These are phyloP conservation scores for Drosophila insularis DNA, from an alignment of 1,140 invertebrate species.

Conservation along the genomic window DNA sequence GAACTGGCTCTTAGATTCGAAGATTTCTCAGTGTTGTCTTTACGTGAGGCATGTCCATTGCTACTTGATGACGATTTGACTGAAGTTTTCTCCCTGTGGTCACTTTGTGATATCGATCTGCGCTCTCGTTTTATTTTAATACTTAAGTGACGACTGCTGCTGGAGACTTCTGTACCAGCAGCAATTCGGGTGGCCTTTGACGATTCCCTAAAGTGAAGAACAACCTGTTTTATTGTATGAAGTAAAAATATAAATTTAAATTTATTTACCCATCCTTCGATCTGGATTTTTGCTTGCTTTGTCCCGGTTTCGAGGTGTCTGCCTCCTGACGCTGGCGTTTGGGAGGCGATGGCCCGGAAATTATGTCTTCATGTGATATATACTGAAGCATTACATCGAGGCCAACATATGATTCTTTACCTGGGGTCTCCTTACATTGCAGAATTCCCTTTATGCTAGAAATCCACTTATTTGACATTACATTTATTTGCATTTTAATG, in stretches of 20 bases:
- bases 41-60: background rate
- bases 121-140: constrained; percentile 27
- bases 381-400: constrained; percentile 42
- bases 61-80: background rate
- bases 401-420: constrained; percentile 6
- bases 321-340: background rate
- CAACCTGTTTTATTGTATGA: background rate
- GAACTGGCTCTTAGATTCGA: constrained; percentile 28
- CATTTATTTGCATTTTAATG: constrained; percentile 38
- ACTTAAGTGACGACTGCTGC: background rate
- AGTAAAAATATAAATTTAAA: background rate
- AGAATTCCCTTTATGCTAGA: constrained; percentile 7
- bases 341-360: background rate
- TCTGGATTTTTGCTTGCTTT: background rate
- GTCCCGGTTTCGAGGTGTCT: background rate
- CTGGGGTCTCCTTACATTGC: background rate
- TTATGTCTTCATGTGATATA: constrained; percentile 34
- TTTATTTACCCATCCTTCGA: background rate
- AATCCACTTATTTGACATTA: constrained; percentile 7
- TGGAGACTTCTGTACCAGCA: background rate
- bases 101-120: constrained; percentile 50
- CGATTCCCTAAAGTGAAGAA: background rate
- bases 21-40: background rate
- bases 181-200: background rate
- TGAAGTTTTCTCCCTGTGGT: background rate